phyloP scores from a whole-genome alignment of 2,888 invertebrate genomes.

The Macrophya alboannulata region DNA sequence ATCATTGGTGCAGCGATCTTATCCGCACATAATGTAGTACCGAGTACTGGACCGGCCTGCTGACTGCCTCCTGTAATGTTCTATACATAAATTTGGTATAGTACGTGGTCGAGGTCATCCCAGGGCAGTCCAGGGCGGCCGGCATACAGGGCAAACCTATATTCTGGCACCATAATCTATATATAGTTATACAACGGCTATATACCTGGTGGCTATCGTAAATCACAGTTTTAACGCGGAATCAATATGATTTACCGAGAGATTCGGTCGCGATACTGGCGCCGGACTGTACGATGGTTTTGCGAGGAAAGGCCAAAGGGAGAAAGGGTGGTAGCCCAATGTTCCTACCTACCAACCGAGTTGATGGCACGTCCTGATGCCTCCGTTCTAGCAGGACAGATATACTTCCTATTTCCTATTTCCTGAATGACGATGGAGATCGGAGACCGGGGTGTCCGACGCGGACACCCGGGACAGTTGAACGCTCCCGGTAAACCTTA shows the following conservation, averaged over 20 bases:
- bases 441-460: slow-evolving; percentile 14
- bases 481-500: slow-evolving; percentile 1
- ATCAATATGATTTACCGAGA: slow-evolving; percentile 71
- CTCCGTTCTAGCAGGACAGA: slow-evolving; percentile 28
- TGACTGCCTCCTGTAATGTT: slow-evolving; percentile 58
- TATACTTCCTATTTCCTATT: slow-evolving; percentile 53
- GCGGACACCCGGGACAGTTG: background rate
- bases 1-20: slow-evolving; percentile 56
- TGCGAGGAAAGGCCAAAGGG: slow-evolving; percentile 34
- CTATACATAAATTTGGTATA: slow-evolving; percentile 45
- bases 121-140: background rate
- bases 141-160: background rate
- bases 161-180: slow-evolving; percentile 28
- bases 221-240: slow-evolving; percentile 73
- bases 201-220: slow-evolving; percentile 60
- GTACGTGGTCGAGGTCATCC: slow-evolving; percentile 26
- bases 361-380: slow-evolving; percentile 4
- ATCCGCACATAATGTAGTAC: slow-evolving; percentile 60
- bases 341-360: slow-evolving; percentile 29
- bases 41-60: slow-evolving; percentile 60
- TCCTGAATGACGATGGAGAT: slow-evolving; percentile 22
- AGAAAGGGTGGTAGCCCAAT: slow-evolving; percentile 25
- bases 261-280: slow-evolving; percentile 61
- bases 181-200: background rate
- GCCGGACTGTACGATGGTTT: slow-evolving; percentile 29